phyloP scores from a whole-genome alignment of 2,888 invertebrate species.

The Pecten maximus region DNA sequence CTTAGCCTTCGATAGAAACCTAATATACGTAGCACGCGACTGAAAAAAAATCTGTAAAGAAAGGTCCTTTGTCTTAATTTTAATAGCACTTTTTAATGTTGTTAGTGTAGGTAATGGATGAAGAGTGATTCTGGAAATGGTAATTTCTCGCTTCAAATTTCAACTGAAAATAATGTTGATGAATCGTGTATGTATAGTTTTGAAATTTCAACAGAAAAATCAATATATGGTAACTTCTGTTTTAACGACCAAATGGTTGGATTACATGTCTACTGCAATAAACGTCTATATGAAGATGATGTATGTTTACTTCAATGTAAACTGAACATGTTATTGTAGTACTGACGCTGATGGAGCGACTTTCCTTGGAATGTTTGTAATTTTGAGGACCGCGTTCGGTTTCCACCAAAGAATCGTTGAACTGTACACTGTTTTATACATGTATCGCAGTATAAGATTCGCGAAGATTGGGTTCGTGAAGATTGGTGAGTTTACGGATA shows the following conservation, averaged over 20 bases:
- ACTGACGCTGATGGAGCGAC: neutral
- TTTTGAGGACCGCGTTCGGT: neutral
- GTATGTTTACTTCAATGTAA: neutral
- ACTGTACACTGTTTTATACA: neutral
- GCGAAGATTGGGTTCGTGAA: too few relatives aligned
- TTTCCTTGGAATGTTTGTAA: neutral
- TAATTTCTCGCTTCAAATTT: neutral
- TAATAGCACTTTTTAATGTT: neutral
- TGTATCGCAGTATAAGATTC: too few relatives aligned
- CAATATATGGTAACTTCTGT: neutral
- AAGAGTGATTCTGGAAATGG: neutral
- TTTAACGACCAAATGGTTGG: slow-evolving; percentile 17
- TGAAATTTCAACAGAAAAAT: neutral
- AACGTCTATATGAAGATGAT: neutral
- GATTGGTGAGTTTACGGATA: too few relatives aligned
- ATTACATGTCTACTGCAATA: neutral
- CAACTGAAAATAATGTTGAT: neutral
- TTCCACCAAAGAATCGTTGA: neutral
- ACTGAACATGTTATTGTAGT: neutral
- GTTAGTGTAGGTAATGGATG: neutral
- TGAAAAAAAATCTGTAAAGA: neutral
- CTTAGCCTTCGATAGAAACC: neutral
- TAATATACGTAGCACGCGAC: neutral
- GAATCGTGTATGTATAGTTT: neutral
- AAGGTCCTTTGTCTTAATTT: neutral